Evolutionary conservation across 2,113 vertebrate genomes (phyloP), one percentile per base, ranked within the genome.

Genomic region (Podarcis muralis): DNA sequence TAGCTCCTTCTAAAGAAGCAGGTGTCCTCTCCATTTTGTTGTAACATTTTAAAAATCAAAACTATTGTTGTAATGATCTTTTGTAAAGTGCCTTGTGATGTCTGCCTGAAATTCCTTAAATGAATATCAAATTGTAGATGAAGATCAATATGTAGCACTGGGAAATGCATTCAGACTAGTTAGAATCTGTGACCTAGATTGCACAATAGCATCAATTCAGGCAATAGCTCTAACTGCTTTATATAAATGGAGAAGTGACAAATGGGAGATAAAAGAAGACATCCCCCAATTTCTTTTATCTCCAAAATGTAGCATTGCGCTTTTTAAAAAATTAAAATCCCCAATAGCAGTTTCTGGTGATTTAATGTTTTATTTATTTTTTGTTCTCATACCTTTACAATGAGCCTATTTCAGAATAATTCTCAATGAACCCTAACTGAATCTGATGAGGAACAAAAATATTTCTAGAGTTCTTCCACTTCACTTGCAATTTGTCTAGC

Each of bases 401-500:
- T 2, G 72, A 0, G 0, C 78, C 74, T 92, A 87, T 85, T 93
- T 82, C 92, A 77, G 84, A 92, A 92, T 89, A 0, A 0, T 89
- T 78, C 40, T 93, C 91, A 92, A 5, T 91, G 87, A 92, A 90
- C 89, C 89, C 90, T 91, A 0, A 0, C 71, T 6, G 9, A 84
- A 89, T 65, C 69, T 68, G 81, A 82, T 75, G 87, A 0, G 86
- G 89, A 85, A 83, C 92, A 94, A 85, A 95, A 95, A 94, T 92
- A 93, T 88, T 89, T 88, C 82, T 27, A 77, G 85, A 91, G 93
- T 90, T 92, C 88, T 96, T 95, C 90, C 92, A 93, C 92, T 95
- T 95, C 94, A 95, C 92, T 93, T 95, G 92, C 83, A 89, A 95
- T 93, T 93, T 84, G 88, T 89, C 82, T 89, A 91, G 84, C 86